Evolutionary conservation across 2,888 invertebrate genomes (phyloP).

Genomic region (Drosophila kuntzei): DNA sequence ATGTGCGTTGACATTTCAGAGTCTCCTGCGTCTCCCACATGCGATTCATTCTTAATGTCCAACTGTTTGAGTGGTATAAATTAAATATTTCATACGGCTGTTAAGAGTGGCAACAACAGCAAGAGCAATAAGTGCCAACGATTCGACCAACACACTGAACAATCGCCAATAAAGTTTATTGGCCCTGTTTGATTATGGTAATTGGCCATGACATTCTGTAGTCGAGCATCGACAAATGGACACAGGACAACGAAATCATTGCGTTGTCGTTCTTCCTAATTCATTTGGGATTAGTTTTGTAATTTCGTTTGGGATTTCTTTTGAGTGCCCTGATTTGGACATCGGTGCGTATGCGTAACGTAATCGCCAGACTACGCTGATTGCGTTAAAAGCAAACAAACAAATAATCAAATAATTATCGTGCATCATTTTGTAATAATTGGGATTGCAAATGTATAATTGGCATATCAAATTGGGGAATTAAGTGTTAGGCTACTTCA

Average conservation of each 20-base stretch:
- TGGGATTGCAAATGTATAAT: neutral
- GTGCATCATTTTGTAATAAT: conserved; percentile 6
- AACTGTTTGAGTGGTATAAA: conserved; percentile 56
- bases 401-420: neutral
- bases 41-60: conserved; percentile 51
- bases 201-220: conserved; percentile 48
- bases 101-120: conserved; percentile 35
- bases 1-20: conserved; percentile 40
- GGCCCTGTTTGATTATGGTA: conserved; percentile 54
- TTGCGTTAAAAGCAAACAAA: conserved; percentile 2
- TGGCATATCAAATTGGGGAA: neutral
- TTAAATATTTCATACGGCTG: conserved; percentile 65
- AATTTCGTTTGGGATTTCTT: conserved; percentile 21
- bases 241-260: conserved; percentile 6
- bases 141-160: conserved; percentile 42
- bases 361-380: neutral
- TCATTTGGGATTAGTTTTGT: conserved; percentile 28
- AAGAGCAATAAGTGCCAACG: conserved; percentile 25
- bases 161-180: conserved; percentile 63
- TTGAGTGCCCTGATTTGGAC: conserved; percentile 4
- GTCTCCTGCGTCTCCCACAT: conserved; percentile 36
- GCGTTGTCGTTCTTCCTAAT: conserved; percentile 9
- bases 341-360: conserved; percentile 28
- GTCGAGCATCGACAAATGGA: conserved; percentile 14
- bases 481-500: neutral